phyloP scores from a whole-genome alignment of 2,113 vertebrate species.

The Neodon shergylaensis region DNA sequence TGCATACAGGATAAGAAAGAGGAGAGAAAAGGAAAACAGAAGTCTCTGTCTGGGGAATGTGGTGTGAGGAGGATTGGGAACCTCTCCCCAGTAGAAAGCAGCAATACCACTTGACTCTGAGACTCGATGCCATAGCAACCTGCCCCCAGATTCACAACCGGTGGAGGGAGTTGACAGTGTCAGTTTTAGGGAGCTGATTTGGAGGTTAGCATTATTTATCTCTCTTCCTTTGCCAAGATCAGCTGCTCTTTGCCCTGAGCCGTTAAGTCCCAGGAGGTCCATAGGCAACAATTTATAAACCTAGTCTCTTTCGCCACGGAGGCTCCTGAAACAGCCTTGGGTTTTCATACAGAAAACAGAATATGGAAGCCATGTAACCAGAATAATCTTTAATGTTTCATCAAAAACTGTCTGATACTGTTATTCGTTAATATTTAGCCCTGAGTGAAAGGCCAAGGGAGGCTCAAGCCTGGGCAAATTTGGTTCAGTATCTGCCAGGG shows the following conservation, averaged over 20 bases:
- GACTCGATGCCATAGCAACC: slow-evolving; percentile 31
- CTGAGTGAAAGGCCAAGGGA: neutral
- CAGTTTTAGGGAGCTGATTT: slow-evolving; percentile 70
- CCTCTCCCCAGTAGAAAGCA: neutral
- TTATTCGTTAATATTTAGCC: slow-evolving; percentile 76
- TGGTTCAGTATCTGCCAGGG: slow-evolving; percentile 73
- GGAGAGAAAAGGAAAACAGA: neutral
- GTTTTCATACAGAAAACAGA: slow-evolving; percentile 61
- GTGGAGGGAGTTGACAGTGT: slow-evolving; percentile 67
- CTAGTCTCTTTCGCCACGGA: slow-evolving; percentile 51
- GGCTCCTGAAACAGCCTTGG: neutral
- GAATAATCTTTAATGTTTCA: slow-evolving; percentile 70
- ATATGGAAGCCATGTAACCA: slow-evolving; percentile 6
- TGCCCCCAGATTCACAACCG: slow-evolving; percentile 58
- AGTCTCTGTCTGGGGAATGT: neutral
- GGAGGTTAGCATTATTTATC: slow-evolving; percentile 77
- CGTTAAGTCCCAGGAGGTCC: slow-evolving; percentile 58
- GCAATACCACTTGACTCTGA: slow-evolving; percentile 18
- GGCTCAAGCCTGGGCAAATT: slow-evolving; percentile 45
- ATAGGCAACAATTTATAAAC: slow-evolving; percentile 58
- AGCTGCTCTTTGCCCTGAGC: slow-evolving; percentile 37
- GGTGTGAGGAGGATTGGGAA: neutral
- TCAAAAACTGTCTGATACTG: slow-evolving; percentile 57
- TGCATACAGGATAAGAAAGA: neutral
- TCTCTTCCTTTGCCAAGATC: slow-evolving; percentile 66